A percentile compares a stretch with the other conserved stretches of the same genome.
These are phyloP conservation scores for Tetragonula carbonaria DNA, from an alignment of 2,888 invertebrate genomes.

Conservation along the genomic window DNA sequence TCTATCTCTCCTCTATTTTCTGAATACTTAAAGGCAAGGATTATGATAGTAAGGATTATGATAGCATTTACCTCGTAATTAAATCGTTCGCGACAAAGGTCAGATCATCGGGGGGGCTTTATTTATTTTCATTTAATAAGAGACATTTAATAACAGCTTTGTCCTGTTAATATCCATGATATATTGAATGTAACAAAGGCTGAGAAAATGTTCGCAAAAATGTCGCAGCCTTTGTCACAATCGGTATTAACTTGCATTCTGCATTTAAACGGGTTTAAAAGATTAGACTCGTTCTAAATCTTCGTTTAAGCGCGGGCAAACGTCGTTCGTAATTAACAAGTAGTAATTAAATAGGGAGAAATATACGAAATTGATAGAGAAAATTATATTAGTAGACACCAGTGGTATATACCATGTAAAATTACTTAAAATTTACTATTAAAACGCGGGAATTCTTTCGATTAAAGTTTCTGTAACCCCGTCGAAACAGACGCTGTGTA, in stretches of 20 bases:
- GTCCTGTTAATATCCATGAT: background rate
- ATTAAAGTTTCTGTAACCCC: background rate
- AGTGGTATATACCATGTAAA: background rate
- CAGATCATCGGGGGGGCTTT: background rate
- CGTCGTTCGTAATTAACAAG: background rate
- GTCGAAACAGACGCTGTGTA: background rate
- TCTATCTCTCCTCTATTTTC: background rate
- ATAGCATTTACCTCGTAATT: slow-evolving; percentile 5
- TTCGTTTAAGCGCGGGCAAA: background rate
- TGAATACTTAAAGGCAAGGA: background rate
- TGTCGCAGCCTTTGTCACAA: background rate
- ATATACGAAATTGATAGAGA: background rate
- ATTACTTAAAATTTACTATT: background rate
- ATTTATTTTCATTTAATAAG: background rate
- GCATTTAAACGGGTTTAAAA: background rate
- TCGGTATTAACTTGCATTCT: background rate
- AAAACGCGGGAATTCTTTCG: background rate
- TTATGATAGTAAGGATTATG: slow-evolving; percentile 14
- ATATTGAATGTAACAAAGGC: background rate
- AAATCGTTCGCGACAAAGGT: background rate
- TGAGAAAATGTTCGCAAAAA: background rate
- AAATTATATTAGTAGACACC: background rate
- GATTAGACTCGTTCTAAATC: background rate
- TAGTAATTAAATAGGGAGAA: background rate
- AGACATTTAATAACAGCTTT: too few relatives aligned